Evolutionary conservation across 2,113 vertebrate species (phyloP), one percentile per base, ranked within the genome.

Genomic region (Scopus umbretta): DNA sequence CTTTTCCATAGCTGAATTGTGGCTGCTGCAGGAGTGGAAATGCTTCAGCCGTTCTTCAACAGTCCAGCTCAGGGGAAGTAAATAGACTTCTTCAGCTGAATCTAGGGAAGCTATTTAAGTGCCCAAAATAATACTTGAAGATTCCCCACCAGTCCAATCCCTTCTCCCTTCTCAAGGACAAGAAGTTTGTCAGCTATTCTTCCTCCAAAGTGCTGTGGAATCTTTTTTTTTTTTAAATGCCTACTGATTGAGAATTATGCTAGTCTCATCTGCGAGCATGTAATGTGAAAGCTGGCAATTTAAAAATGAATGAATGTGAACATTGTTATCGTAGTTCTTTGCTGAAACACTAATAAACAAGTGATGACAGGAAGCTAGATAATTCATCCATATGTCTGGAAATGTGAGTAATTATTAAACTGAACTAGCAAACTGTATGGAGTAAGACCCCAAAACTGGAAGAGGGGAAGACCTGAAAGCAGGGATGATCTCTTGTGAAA

Each of bases 311-410:
- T 92, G 86, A 94, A 97, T 95, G 78, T 0, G 2, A 83, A 42
- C 94, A 92, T 92, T 97, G 84, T 96, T 92, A 34, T 30, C 9
- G 0, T 68, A 62, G 55, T 43, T 92, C 91, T 90, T 50, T 90
- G 66, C 65, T 89, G 94, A 85, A 92, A 62, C 11, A 7, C 52
- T 94, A 96, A 97, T 96, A 94, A 94, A 49, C 45, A 88, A 92
- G 92, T 67, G 92, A 83, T 96, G 96, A 96, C 84, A 96, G 84
- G 58, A 91, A 82, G 47, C 66, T 52, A 75, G 73, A 62, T 79
- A 89, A 42, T 91, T 58, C 42, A 68, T 81, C 73, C 17, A 2
- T 85, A 45, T 94, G 40, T 66, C 70, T 86, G 29, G 53, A 76
- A 88, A 50, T 42, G 22, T 47, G 79, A 85, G 16, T 85, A 73